A percentile compares a stretch with the other conserved stretches of the same genome.
These are phyloP conservation scores for Cheumatopsyche charites DNA, from an alignment of 1,140 invertebrate genomes.

Conservation along the genomic window DNA sequence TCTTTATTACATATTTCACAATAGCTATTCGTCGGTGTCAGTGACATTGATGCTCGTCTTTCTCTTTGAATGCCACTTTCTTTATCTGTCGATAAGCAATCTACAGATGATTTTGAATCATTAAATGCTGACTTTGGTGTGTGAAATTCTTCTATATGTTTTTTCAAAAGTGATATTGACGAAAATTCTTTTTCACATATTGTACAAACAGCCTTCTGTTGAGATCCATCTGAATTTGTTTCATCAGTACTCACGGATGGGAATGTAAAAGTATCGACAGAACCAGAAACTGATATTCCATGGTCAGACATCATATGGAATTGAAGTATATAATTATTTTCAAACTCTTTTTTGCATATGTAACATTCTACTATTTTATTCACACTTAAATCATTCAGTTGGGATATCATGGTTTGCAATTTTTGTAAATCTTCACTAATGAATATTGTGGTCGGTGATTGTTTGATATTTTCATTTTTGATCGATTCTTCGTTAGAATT, in stretches of 20 bases:
- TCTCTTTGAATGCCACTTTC: slow-evolving; percentile 42
- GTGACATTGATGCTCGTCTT: slow-evolving; percentile 48
- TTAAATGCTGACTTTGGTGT: slow-evolving; percentile 38
- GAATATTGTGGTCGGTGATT: slow-evolving; percentile 59
- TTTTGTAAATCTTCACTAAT: slow-evolving; percentile 73
- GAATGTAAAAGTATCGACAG: slow-evolving; percentile 43
- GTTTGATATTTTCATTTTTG: slow-evolving; percentile 54
- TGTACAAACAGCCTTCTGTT: slow-evolving; percentile 43
- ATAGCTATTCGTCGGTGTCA: slow-evolving; percentile 82
- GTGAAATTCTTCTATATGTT: slow-evolving; percentile 48
- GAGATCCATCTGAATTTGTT: slow-evolving; percentile 40
- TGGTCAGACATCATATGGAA: slow-evolving; percentile 69
- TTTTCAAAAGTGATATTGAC: slow-evolving; percentile 51
- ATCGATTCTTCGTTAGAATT: slow-evolving; percentile 52
- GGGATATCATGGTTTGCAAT: slow-evolving; percentile 89
- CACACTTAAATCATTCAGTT: slow-evolving; percentile 78
- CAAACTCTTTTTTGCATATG: slow-evolving; percentile 67
- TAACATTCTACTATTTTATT: slow-evolving; percentile 65
- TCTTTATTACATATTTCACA: slow-evolving; percentile 99
- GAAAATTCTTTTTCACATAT: slow-evolving; percentile 51
- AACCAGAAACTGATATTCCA: slow-evolving; percentile 49
- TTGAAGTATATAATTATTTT: slow-evolving; percentile 64
- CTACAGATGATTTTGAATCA: slow-evolving; percentile 33
- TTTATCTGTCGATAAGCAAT: slow-evolving; percentile 40
- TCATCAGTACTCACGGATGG: slow-evolving; percentile 40